Conservation (phyloP, 2,113 vertebrate genomes). For the Poicephalus gulielmi region DNA sequence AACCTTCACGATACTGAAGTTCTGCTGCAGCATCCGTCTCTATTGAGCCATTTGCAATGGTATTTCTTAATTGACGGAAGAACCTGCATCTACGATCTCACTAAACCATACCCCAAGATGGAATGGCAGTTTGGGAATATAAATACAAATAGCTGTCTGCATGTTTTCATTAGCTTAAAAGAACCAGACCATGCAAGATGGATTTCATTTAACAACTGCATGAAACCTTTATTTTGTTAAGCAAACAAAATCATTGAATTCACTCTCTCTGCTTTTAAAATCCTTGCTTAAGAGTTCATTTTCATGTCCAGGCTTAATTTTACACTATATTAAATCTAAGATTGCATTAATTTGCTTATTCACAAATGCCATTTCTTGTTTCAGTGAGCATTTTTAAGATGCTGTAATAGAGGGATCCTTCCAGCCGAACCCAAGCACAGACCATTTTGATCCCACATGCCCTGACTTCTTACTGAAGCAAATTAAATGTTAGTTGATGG, state of each 20-base stretch:
- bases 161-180: neutral
- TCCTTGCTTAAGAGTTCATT: neutral
- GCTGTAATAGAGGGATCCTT: neutral
- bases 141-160: neutral
- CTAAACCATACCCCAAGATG: neutral
- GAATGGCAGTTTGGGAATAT: neutral
- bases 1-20: neutral
- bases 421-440: neutral
- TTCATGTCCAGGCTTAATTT: neutral
- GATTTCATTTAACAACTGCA: neutral
- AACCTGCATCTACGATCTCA: neutral
- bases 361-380: neutral
- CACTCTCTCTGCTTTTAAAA: neutral
- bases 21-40: neutral
- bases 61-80: neutral
- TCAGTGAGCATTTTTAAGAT: neutral
- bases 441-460: neutral
- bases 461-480: constrained; percentile 21
- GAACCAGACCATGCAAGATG: neutral
- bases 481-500: constrained; percentile 76
- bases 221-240: neutral
- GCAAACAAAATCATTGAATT: neutral
- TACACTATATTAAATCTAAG: neutral
- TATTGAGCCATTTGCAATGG: neutral
- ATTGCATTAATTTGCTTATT: neutral